Base-by-base conservation (phyloP, 2,888 invertebrate species). In the Amiota communis region DNA sequence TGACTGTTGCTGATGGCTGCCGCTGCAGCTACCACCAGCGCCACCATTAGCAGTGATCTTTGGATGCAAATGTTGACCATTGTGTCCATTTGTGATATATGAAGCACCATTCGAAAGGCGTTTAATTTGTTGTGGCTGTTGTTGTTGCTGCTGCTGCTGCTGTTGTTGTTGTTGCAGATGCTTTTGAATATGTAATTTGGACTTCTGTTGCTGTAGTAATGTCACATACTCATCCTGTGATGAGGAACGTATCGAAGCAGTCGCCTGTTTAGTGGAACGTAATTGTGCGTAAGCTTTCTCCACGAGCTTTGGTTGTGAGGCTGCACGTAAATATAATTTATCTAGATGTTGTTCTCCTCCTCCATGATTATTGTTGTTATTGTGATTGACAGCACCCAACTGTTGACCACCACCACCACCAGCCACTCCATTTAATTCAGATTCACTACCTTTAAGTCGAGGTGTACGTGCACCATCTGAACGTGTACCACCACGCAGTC, bases 331-430 rank as follows among this genome's bases (percentile, higher is more conserved):
- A 87, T 95, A 95, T 20, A 95, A 87, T 68, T 92, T 91, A 85
- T 95, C 95, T 76, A 95, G 94, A 85, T 93, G 93, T 76, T 92
- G 92, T 90, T 95, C 95, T 0, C 93, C 94, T 12, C 49, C 8
- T 59, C 51, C 13, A 36, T 70, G 76, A 47, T 78, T 81, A 65
- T 77, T 71, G 80, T 72, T 75, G 77, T 68, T 90, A 85, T 79
- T 75, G 72, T 81, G 78, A 72, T 79, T 63, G n/a, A 51, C 53
- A n/a, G 13, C 53, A 12, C 53, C 12, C 4, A n/a, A 12, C 8
- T 51, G 53, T 6, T 51, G 12, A 2, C n/a, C 13, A 36, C 74
- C 65, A 76, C 64, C 68, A 74, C 72, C 9, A 15, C 36, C 47
- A 10, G n/a, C n/a, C n/a, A 70, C 73, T 2, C 11, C 46, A 11